phyloP scores from a whole-genome alignment of 2,888 invertebrate genomes.

The Ramazzottius varieornatus region DNA sequence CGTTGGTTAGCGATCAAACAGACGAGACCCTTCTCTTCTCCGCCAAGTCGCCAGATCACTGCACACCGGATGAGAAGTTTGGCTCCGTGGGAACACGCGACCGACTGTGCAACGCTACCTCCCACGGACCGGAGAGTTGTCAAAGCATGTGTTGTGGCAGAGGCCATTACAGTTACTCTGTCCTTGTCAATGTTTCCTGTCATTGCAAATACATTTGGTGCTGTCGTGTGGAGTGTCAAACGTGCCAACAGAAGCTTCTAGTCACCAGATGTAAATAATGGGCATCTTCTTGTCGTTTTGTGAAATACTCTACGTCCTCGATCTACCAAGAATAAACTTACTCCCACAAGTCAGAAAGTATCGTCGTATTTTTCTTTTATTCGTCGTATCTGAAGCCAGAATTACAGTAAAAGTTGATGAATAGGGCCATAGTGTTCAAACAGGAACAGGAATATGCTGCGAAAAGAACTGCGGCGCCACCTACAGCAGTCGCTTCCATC shows the following conservation, averaged over 20 bases:
- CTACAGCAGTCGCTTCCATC: too few species aligned
- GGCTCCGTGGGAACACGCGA: constrained; percentile 42
- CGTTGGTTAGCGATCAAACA: neutral
- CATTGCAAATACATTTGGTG: constrained; percentile 63
- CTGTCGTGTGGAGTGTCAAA: constrained; percentile 61
- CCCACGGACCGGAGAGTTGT: constrained; percentile 40
- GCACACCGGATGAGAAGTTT: constrained; percentile 40
- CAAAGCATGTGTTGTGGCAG: constrained; percentile 56
- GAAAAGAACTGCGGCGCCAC: too few species aligned
- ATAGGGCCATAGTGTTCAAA: too few species aligned
- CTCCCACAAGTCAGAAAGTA: too few species aligned
- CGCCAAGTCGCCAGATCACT: constrained; percentile 56
- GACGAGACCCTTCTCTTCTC: constrained; percentile 34
- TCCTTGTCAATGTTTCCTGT: constrained; percentile 39
- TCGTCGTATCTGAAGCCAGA: too few species aligned
- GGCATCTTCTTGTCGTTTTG: neutral
- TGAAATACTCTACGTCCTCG: too few species aligned
- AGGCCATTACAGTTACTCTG: constrained; percentile 40
- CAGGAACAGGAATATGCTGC: too few species aligned
- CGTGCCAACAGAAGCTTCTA: constrained; percentile 40
- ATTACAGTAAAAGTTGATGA: too few species aligned
- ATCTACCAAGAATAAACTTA: too few species aligned
- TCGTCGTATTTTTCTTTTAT: too few species aligned
- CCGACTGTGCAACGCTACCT: constrained; percentile 25
- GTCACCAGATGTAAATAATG: constrained; percentile 36